phyloP scores from a whole-genome alignment of 2,888 invertebrate genomes.

The Morpho deidamia region DNA sequence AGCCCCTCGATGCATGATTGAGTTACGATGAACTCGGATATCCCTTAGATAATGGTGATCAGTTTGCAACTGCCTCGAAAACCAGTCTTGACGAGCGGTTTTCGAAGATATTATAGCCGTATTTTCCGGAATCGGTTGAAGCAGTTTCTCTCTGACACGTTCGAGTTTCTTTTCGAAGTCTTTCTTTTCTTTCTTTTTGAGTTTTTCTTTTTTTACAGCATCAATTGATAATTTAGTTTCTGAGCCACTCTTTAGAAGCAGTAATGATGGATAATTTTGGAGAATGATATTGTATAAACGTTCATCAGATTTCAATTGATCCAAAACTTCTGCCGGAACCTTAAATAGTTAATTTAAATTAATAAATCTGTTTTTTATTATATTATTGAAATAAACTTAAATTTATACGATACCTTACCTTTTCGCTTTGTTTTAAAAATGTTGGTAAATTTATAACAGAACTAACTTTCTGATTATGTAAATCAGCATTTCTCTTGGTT shows the following conservation, averaged over 20 bases:
- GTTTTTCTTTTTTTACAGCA: conserved; percentile 35
- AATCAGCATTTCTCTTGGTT: conserved; percentile 67
- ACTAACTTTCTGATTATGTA: conserved; percentile 66
- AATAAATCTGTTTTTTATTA: too few relatives aligned
- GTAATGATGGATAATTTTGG: conserved; percentile 84
- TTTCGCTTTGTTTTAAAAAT: conserved; percentile 85
- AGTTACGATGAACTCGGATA: conserved; percentile 86
- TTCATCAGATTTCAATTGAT: conserved; percentile 80
- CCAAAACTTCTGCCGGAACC: conserved; percentile 85
- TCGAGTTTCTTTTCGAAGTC: conserved; percentile 64
- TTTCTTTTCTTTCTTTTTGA: conserved; percentile 40
- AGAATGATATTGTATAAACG: conserved; percentile 83
- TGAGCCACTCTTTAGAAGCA: conserved; percentile 81
- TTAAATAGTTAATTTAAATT: conserved; percentile 35
- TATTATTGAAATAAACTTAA: too few relatives aligned
- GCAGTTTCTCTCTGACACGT: conserved; percentile 54
- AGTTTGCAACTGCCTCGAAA: conserved; percentile 72
- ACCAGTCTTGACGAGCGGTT: conserved; percentile 56
- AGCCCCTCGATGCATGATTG: conserved; percentile 91
- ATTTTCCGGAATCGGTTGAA: conserved; percentile 67
- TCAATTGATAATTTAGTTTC: conserved; percentile 78
- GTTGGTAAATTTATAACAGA: conserved; percentile 90
- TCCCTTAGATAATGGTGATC: conserved; percentile 84
- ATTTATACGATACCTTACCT: conserved; percentile 53
- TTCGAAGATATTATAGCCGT: conserved; percentile 46